Evolutionary conservation across 2,888 invertebrate species (phyloP), one percentile per base, ranked within the genome.

Genomic region (Therioaphis trifolii): DNA sequence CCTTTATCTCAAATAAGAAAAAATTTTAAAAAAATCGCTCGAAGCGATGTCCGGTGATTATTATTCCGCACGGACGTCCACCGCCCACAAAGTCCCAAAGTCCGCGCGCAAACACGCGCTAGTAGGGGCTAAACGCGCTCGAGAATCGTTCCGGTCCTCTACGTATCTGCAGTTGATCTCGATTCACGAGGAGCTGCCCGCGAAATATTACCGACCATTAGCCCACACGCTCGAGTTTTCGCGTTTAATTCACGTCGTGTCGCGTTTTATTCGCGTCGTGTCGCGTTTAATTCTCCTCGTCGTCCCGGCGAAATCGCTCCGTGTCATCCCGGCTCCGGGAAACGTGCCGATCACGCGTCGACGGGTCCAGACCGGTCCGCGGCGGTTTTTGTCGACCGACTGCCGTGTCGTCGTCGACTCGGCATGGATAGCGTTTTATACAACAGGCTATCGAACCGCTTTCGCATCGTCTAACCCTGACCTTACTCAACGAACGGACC

Each of bases 131-230:
- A 58, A 2, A 46, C 15, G 12, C 46, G 35, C 61, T 76, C 61
- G 43, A 76, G 61, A 76, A 76, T 61, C 35, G 77, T 77, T 66
- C 66, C 49, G 66, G 63, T 66, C 66, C 49, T 66, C 77, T 66
- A 21, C 77, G 29, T 75, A 75, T 58, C 58, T 24, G 55, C 75
- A 24, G 75, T 58, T 58, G 40, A 58, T 75, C 75, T 75, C 40
- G 43, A 75, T 58, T 75, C 58, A 75, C 40, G 58, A 75, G n/a
- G 58, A 58, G 75, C 75, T 75, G 43, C 75, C 40, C 40, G 40
- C 27, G 24, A 40, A 58, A 75, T n/a, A n/a, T 75, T 75, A 75
- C 58, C 58, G 58, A 58, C 24, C 75, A 58, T 75, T 58, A 58
- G 75, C 12, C n/a, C n/a, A n/a, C n/a, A n/a, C 40, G 58, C 24